phyloP scores from a whole-genome alignment of 2,797 vertebrate species.

The Peromyscus aztecus region DNA sequence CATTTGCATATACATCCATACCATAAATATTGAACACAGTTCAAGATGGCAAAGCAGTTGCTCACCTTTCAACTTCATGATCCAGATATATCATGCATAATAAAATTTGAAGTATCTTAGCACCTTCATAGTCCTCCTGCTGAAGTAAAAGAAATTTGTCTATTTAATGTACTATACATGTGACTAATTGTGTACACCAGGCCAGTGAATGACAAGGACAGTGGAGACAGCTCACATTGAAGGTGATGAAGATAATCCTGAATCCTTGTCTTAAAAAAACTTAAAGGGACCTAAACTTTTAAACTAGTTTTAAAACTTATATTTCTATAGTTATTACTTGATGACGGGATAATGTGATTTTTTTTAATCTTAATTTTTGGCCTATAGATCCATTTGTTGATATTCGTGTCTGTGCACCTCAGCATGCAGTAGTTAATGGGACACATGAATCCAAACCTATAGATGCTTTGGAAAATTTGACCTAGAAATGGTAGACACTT shows the following conservation, averaged over 20 bases:
- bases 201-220: rapidly evolving
- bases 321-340: background rate
- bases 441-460: background rate
- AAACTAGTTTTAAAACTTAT: too few species aligned
- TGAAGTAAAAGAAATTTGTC: background rate
- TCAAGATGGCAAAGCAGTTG: background rate
- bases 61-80: background rate
- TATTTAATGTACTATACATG: rapidly evolving
- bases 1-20: background rate
- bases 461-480: background rate
- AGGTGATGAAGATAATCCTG: background rate
- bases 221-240: background rate
- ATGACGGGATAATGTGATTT: background rate
- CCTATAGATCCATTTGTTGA: background rate
- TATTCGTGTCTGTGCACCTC: background rate
- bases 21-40: background rate
- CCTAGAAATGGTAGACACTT: slow-evolving; percentile 4
- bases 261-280: background rate
- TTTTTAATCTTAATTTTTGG: background rate
- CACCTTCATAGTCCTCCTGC: rapidly evolving
- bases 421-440: background rate
- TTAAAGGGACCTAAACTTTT: background rate
- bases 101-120: background rate
- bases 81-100: background rate
- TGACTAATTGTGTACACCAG: rapidly evolving